A percentile compares a stretch with the other conserved stretches of the same genome.
Evolutionary conservation across 2,888 invertebrate genomes (phyloP).

Genomic region (Cheilosia impressa): DNA sequence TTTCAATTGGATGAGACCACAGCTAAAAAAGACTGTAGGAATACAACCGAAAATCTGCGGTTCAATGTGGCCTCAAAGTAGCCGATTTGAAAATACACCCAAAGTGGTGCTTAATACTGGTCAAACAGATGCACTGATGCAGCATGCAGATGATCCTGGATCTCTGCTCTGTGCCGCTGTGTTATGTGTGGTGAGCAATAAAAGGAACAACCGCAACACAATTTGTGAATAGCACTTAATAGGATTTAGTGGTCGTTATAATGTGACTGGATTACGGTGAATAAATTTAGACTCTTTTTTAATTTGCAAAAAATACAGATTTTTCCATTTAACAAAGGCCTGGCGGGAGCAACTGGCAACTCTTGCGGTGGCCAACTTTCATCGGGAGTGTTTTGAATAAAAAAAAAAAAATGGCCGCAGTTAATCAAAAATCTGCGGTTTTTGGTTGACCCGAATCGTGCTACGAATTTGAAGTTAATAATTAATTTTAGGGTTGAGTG

Average conservation of each 20-base stretch:
- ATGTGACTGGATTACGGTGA: slow-evolving; percentile 29
- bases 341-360: background rate
- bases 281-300: background rate
- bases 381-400: background rate
- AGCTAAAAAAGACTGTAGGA: slow-evolving; percentile 3
- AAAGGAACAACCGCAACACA: slow-evolving; percentile 47
- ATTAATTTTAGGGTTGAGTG: background rate
- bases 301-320: background rate
- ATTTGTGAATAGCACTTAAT: slow-evolving; percentile 38
- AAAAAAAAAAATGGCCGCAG: background rate
- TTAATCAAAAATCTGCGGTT: background rate
- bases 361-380: background rate
- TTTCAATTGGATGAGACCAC: slow-evolving; percentile 23
- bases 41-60: slow-evolving; percentile 39
- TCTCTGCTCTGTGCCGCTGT: background rate
- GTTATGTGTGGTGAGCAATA: slow-evolving; percentile 12
- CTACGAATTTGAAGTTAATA: background rate
- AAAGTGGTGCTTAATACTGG: slow-evolving; percentile 15
- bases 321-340: background rate
- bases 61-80: slow-evolving; percentile 34
- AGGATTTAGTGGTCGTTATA: slow-evolving; percentile 45
- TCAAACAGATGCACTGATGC: slow-evolving; percentile 6
- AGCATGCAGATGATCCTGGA: slow-evolving; percentile 18
- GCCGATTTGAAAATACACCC: slow-evolving; percentile 7
- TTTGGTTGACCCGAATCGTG: background rate